A percentile compares a stretch with the other conserved stretches of the same genome.
Conservation (phyloP, 2,113 vertebrate genomes). For the Clinocottus analis region DNA sequence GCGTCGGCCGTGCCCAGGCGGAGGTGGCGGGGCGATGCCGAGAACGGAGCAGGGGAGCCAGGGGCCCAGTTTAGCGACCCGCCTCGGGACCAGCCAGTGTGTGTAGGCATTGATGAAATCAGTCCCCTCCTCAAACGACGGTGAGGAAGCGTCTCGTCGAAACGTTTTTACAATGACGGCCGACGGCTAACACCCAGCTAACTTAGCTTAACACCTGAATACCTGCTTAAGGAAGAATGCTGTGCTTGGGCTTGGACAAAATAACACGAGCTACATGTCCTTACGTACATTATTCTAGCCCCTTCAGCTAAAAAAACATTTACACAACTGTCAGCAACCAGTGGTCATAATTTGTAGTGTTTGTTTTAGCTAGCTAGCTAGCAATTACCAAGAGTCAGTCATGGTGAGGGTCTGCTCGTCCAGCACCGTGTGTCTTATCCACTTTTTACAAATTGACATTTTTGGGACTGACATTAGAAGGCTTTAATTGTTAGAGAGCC, state of each 20-base stretch:
- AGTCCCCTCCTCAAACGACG: conserved; percentile 68
- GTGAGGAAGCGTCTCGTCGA: conserved; percentile 49
- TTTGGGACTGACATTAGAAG: background rate
- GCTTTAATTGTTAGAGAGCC: no score
- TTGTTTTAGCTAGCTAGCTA: conserved; percentile 20
- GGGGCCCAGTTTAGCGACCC: conserved; percentile 62
- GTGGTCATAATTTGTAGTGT: background rate
- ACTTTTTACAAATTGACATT: background rate
- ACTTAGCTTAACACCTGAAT: conserved; percentile 33
- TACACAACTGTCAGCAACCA: background rate
- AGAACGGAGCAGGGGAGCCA: conserved; percentile 53
- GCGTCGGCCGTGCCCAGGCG: conserved; percentile 78
- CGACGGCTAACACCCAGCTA: conserved; percentile 17
- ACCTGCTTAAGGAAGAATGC: conserved; percentile 26
- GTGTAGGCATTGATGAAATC: conserved; percentile 35
- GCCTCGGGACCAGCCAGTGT: conserved; percentile 23
- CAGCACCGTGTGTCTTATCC: background rate
- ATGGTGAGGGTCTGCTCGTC: background rate
- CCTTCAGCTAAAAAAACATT: background rate
- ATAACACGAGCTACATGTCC: background rate
- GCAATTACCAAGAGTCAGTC: background rate
- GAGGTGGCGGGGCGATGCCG: conserved; percentile 75
- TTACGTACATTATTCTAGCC: background rate
- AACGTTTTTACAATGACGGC: background rate
- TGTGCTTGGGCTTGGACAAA: conserved; percentile 47